Evolutionary conservation across 1,140 invertebrate genomes (phyloP).

Genomic region (Magallana angulata): DNA sequence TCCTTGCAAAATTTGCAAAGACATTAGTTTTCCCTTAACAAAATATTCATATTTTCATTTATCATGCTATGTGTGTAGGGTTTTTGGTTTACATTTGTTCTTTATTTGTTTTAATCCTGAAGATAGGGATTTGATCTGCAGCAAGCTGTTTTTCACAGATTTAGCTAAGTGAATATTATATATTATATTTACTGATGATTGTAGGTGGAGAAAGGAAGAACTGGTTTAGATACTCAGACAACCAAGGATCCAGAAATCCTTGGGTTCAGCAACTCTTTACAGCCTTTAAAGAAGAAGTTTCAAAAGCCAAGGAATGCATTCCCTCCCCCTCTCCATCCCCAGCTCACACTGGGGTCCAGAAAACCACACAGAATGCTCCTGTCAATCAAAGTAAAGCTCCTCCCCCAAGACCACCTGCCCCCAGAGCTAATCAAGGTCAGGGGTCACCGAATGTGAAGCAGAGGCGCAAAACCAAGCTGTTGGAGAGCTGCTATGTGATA

Average conservation of each 20-base stretch:
- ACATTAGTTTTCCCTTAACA: too few relatives aligned
- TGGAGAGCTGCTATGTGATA: constrained; percentile 94
- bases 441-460: constrained; percentile 23
- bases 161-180: too few relatives aligned
- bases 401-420: constrained; percentile 39
- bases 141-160: too few relatives aligned
- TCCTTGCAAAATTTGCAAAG: too few relatives aligned
- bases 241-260: constrained; percentile 75
- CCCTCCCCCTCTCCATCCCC: constrained; percentile 63
- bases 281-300: constrained; percentile 75
- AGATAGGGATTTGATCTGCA: too few relatives aligned
- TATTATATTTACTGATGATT: background rate
- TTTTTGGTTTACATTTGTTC: too few relatives aligned
- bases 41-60: too few relatives aligned
- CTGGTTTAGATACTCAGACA: constrained; percentile 86
- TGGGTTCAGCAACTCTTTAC: constrained; percentile 79
- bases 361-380: constrained; percentile 17
- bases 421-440: constrained; percentile 38
- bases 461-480: constrained; percentile 85
- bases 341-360: constrained; percentile 37
- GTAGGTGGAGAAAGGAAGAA: constrained; percentile 88
- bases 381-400: constrained; percentile 56
- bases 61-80: too few relatives aligned
- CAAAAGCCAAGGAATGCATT: constrained; percentile 62
- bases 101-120: too few relatives aligned